These are phyloP conservation scores for Papilio dardanus DNA, from an alignment of 1,140 invertebrate genomes.

Conservation along the genomic window DNA sequence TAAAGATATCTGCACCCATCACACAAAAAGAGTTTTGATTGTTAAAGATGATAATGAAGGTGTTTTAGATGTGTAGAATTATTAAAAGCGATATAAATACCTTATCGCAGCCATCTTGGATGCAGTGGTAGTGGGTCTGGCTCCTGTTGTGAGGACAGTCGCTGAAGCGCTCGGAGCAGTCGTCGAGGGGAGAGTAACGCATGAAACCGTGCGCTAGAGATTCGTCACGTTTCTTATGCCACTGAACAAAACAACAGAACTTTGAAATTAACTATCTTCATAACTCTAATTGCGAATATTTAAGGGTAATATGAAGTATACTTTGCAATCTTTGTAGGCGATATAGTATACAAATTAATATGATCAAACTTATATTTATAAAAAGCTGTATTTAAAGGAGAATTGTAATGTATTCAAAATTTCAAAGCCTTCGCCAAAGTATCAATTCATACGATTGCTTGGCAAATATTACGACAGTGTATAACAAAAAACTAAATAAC, in stretches of 20 bases:
- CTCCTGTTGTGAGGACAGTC: conserved; percentile 97
- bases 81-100: conserved; percentile 50
- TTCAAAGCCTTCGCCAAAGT: neutral
- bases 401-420: neutral
- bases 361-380: neutral
- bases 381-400: neutral
- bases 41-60: neutral
- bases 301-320: neutral
- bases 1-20: neutral
- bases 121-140: conserved; percentile 99
- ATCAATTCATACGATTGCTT: neutral
- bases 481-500: conserved; percentile 10
- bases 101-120: conserved; percentile 97
- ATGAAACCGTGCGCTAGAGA: conserved; percentile 98
- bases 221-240: conserved; percentile 99
- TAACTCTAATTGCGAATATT: neutral
- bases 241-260: conserved; percentile 85
- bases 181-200: conserved; percentile 94
- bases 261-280: neutral
- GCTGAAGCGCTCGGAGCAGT: conserved; percentile 89
- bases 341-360: neutral
- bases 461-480: conserved; percentile 14
- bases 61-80: neutral
- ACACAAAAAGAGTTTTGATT: neutral
- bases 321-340: neutral